Evolutionary conservation across 2,113 vertebrate species (phyloP), one percentile per base, ranked within the genome.

Genomic region (Rhinolophus ferrumequinum): DNA sequence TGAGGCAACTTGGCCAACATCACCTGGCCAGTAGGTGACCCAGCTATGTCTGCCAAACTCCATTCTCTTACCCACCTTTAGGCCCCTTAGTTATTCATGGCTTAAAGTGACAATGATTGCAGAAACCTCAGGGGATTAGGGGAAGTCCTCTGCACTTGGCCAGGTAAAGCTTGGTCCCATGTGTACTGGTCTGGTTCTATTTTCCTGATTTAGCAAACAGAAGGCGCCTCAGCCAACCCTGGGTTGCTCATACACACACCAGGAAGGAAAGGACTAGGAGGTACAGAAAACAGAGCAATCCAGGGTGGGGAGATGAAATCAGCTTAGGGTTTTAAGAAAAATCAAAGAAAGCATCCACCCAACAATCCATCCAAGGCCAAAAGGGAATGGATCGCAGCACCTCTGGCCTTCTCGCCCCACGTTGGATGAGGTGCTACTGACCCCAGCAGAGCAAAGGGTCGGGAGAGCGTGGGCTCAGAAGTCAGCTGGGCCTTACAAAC

Each of bases 181-280:
- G 0, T 14, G 50, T 8, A 8, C 47, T 2, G 56, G 47, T 22
- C 75, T 75, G 33, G 38, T 35, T 77, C 21, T 10, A 0, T 70
- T 67, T 64, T 35, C 82, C 70, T 75, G 56, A 21, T 52, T 69
- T 41, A 35, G 15, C 11, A 7, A 41, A 47, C 18, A 6, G 1
- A 13, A 3, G 1, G 41, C 21, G 56, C 11, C 5, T 16, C 11
- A 3, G 15, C 30, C n/a, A 30, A 18, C 41, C 38, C 62, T 0
- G 41, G 47, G 26, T 47, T 10, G 8, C 15, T 4, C 18, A 4
- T 11, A 1, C 5, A 4, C 26, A 3, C 15, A 8, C 7, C 10
- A 50, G 24, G 75, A 62, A 33, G 13, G 8, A 4, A 12, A 26
- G 66, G 6, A 12, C 24, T 15, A 24, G 35, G 41, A 82, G 41